Evolutionary conservation across 2,113 vertebrate genomes (phyloP).

Genomic region (Nerophis ophidion): DNA sequence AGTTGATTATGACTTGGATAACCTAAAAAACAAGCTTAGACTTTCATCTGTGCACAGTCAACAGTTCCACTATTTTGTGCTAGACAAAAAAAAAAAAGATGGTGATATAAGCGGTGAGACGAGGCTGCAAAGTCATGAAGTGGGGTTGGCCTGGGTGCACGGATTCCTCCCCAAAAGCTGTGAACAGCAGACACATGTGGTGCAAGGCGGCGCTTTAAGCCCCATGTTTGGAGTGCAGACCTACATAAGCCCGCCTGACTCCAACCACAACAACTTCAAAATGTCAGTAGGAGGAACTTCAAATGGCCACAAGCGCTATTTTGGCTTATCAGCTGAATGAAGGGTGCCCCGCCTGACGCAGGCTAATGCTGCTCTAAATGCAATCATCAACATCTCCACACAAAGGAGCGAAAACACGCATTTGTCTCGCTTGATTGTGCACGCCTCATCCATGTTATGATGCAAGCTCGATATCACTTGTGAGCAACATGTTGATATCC

Average conservation of each 20-base stretch:
- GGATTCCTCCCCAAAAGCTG: constrained; percentile 52
- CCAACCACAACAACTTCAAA: constrained; percentile 34
- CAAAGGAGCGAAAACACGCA: no score
- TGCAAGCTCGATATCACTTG: no score
- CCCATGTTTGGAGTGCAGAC: constrained; percentile 49
- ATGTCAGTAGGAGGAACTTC: constrained; percentile 11
- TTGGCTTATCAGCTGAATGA: constrained; percentile 14
- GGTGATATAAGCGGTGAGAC: constrained; percentile 49
- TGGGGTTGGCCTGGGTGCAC: constrained; percentile 24
- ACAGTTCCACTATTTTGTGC: constrained; percentile 37
- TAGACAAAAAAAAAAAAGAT: constrained; percentile 17
- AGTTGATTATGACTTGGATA: neutral
- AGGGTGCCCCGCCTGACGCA: neutral
- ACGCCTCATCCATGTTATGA: no score
- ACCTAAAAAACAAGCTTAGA: constrained; percentile 13
- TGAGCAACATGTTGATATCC: neutral
- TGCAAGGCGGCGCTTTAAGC: constrained; percentile 52
- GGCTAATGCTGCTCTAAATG: neutral
- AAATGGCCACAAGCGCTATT: constrained; percentile 8
- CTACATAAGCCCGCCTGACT: constrained; percentile 60
- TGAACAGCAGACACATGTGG: constrained; percentile 56
- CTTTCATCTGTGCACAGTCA: constrained; percentile 3
- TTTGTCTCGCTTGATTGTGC: no score
- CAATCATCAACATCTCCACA: no score
- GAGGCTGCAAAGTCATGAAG: constrained; percentile 27